Base-by-base conservation (phyloP, 23 tunicate species). In the Clavelina lepadiformis region DNA sequence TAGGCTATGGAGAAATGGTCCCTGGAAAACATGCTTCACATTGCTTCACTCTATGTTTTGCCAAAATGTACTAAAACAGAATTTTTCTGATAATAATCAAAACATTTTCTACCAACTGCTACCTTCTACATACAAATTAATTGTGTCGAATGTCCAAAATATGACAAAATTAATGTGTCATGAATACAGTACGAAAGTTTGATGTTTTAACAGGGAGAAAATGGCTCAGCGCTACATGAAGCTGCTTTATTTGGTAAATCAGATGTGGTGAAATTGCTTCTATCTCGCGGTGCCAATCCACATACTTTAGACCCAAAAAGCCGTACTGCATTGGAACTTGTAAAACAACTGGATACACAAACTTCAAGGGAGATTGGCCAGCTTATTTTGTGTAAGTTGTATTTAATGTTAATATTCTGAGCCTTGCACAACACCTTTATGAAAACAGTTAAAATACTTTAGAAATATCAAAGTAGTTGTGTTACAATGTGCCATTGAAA, bases 161-260 rank as follows among this genome's bases (percentile, higher is more conserved):
- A 44, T 11, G n/a, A n/a, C n/a, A n/a, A n/a, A n/a, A n/a, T n/a
- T n/a, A n/a, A n/a, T n/a, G n/a, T 24, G 61, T 54, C 21, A 8
- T 54, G 23, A 54, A 13, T 13, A 44, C 50, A 44, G 18, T 18
- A 11, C 7, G n/a, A n/a, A n/a, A n/a, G n/a, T n/a, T n/a, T n/a
- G n/a, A 56, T 18, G 3, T 65, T 0, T 15, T 66, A 63, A 6
- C 46, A 86, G 95, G 81, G 95, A 5, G 86, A 84, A 47, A 86
- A 86, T 45, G 95, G 95, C 0, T 71, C 95, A 1, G 86, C 95
- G 13, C 33, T 86, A 36, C 95, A 86, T 57, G 95, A 86, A 78
- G 95, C 95, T 8, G 80, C 95, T 0, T 35, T 86, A 19, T 86
- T 86, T 65, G 85, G 95, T 5, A 86, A 86, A 51, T 15, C 33